Evolutionary conservation across 2,113 vertebrate genomes (phyloP), one percentile per base, ranked within the genome.

Genomic region (Myanophis thanlyinensis): DNA sequence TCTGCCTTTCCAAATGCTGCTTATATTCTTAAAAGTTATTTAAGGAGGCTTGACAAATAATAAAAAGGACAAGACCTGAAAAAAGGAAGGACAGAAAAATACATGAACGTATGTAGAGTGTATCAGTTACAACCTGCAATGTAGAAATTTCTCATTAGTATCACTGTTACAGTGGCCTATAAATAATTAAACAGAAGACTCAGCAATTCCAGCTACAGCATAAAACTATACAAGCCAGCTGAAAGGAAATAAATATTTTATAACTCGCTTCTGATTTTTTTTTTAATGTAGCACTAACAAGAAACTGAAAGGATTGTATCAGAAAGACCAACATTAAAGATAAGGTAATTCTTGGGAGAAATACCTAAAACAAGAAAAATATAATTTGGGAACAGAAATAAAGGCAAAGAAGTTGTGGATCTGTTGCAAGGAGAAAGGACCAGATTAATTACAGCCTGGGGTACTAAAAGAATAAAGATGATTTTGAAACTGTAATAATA

Each of bases 141-240:
- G 90, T 80, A 94, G 89, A 94, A 91, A 89, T 59, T 94, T 89
- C 73, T 94, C 51, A 1, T 53, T 94, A 85, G 93, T 94, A 96
- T 96, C n/a, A 40, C 93, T 94, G 93, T 89, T 89, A 96, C 96
- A 94, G 93, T 95, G 90, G 94, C 93, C 40, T 6, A 94, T 96
- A 62, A 97, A 97, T 97, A 96, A 96, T 96, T 96, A 91, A 97
- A 86, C 48, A 59, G 89, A 93, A 94, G 93, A 87, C 92, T 73
- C 90, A 92, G 91, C 80, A 56, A 96, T 54, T 94, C 88, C 73
- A 93, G 92, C 94, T 88, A 67, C 30, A 67, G 62, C n/a, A 89
- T 94, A 94, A 93, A 95, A 95, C 90, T 88, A 94, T 84, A 90
- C 62, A 94, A 93, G 52, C 59, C 0, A 6, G 92, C 93, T 89